phyloP scores from a whole-genome alignment of 1,140 invertebrate species.

The Bombus soroeensis region DNA sequence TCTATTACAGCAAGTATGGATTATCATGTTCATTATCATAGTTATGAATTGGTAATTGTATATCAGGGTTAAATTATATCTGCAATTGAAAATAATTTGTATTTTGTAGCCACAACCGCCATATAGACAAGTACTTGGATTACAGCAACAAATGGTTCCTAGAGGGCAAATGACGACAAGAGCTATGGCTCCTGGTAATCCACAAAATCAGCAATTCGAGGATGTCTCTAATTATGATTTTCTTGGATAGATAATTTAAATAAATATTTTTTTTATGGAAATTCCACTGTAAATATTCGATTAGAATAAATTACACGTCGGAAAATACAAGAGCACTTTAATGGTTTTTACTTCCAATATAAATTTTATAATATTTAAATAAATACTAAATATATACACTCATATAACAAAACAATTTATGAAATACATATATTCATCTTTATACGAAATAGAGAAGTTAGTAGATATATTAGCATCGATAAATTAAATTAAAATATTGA shows the following conservation, averaged over 20 bases:
- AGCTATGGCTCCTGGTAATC: slow-evolving; percentile 78
- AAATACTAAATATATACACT: not conserved
- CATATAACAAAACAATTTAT: not conserved
- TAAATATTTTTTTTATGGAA: not conserved
- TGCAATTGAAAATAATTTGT: slow-evolving; percentile 5
- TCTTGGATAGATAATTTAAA: slow-evolving; percentile 70
- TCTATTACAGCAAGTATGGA: slow-evolving; percentile 86
- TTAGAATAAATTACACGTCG: slow-evolving; percentile 2
- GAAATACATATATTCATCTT: not conserved
- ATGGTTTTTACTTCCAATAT: not conserved
- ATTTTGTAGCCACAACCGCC: slow-evolving; percentile 80
- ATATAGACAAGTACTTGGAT: slow-evolving; percentile 81
- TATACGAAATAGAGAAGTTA: not conserved
- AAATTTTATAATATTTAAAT: not conserved
- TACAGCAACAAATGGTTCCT: slow-evolving; percentile 81
- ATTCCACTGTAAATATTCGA: not conserved
- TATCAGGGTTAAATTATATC: not conserved
- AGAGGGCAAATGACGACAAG: slow-evolving; percentile 77
- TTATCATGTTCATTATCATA: not conserved
- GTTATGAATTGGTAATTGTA: not conserved
- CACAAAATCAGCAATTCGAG: slow-evolving; percentile 82
- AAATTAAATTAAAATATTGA: not conserved
- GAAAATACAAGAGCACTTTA: not conserved
- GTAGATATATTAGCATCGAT: not conserved
- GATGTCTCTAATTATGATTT: slow-evolving; percentile 83